phyloP scores from a whole-genome alignment of 2,113 vertebrate species.

The Nothocercus julius region DNA sequence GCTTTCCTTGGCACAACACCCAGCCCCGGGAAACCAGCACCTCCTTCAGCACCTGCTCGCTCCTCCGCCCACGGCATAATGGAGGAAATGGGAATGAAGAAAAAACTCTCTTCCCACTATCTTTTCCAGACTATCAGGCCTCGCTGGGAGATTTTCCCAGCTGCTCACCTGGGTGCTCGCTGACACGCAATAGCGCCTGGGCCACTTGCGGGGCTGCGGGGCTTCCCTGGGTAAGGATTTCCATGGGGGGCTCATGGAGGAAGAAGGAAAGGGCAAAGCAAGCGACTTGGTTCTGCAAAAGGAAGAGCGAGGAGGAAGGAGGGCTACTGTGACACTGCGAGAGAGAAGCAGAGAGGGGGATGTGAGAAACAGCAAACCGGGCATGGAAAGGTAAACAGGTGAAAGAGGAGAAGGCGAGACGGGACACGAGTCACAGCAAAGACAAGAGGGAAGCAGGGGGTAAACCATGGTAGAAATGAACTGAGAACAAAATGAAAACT shows the following conservation, averaged over 20 bases:
- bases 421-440: background rate
- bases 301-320: background rate
- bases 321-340: background rate
- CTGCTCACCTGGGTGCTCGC: background rate
- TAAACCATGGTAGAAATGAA: background rate
- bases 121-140: background rate
- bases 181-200: background rate
- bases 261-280: slow-evolving; percentile 12
- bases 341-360: background rate
- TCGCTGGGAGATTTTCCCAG: background rate
- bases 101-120: background rate
- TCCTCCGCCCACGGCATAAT: background rate
- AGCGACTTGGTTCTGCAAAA: background rate
- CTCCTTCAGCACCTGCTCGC: background rate
- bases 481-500: background rate
- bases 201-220: background rate
- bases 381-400: background rate
- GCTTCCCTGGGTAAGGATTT: background rate
- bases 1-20: rapidly evolving
- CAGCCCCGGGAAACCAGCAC: rapidly evolving
- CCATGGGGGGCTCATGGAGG: background rate
- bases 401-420: background rate
- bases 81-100: background rate
- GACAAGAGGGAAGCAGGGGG: background rate
- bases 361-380: background rate